phyloP scores from a whole-genome alignment of 2,113 vertebrate species.

The Nesogale talazaci region DNA sequence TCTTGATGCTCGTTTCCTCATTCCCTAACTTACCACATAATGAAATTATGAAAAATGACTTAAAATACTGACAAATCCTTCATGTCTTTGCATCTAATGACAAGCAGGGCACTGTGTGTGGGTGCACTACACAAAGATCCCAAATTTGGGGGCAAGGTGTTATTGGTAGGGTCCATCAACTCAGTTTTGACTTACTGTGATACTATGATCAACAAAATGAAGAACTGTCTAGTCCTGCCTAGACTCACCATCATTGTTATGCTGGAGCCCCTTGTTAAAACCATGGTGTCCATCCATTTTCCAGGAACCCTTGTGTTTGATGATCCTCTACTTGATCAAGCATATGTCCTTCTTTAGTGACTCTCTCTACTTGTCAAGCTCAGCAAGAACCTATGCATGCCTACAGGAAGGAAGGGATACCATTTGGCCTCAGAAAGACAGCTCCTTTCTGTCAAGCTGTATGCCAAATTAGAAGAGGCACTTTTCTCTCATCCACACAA shows the following conservation, averaged over 20 bases:
- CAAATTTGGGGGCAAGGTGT: too few species aligned
- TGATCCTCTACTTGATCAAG: too few species aligned
- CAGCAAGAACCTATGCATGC: not conserved
- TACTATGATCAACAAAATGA: too few species aligned
- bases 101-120: not conserved
- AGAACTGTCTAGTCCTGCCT: too few species aligned
- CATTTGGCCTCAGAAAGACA: not conserved
- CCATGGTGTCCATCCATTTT: too few species aligned
- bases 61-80: not conserved
- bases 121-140: too few species aligned
- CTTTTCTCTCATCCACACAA: not conserved
- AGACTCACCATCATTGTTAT: too few species aligned
- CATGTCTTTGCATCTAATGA: not conserved
- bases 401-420: not conserved
- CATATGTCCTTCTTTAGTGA: too few species aligned
- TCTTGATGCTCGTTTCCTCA: not conserved
- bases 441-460: not conserved
- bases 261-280: too few species aligned
- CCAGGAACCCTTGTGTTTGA: too few species aligned
- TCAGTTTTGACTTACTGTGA: too few species aligned
- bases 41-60: not conserved
- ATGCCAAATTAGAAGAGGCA: not conserved
- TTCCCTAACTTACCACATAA: not conserved
- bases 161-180: too few species aligned
- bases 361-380: not conserved